Evolutionary conservation across 2,797 vertebrate species (phyloP).

Genomic region (Atherinosoma microstoma): DNA sequence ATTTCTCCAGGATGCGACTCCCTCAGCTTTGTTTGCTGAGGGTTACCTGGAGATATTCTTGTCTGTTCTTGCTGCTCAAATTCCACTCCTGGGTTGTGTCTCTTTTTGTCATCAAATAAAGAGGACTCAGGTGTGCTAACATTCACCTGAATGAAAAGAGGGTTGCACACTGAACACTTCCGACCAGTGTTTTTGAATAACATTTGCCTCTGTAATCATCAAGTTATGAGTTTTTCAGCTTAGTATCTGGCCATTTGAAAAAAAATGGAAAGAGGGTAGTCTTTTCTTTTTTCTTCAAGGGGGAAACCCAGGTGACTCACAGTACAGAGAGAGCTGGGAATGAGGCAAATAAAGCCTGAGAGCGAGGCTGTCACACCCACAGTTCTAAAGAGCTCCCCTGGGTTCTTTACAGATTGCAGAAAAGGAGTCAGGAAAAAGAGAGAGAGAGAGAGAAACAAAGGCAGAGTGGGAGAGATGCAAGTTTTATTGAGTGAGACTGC

Average conservation of each 20-base stretch:
- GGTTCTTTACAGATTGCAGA: slow-evolving; percentile 69
- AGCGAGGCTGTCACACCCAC: slow-evolving; percentile 76
- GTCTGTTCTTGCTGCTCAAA: slow-evolving; percentile 83
- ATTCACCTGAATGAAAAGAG: slow-evolving; percentile 60
- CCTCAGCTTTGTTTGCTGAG: slow-evolving; percentile 67
- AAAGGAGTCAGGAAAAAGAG: slow-evolving; percentile 58
- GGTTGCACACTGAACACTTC: slow-evolving; percentile 58
- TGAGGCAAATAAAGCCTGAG: slow-evolving; percentile 70
- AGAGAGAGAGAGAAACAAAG: slow-evolving; percentile 63
- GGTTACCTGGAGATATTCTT: slow-evolving; percentile 80
- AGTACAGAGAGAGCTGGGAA: slow-evolving; percentile 63
- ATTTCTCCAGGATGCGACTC: slow-evolving; percentile 63
- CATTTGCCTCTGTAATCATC: slow-evolving; percentile 42
- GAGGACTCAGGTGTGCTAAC: slow-evolving; percentile 77
- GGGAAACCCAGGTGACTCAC: slow-evolving; percentile 81
- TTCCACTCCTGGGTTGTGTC: slow-evolving; percentile 80
- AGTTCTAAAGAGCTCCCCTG: slow-evolving; percentile 77
- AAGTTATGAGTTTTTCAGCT: slow-evolving; percentile 34
- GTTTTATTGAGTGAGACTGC: slow-evolving; percentile 85
- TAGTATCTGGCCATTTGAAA: slow-evolving; percentile 48
- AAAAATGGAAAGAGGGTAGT: slow-evolving; percentile 46
- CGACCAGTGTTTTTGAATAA: slow-evolving; percentile 41
- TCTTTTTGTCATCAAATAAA: slow-evolving; percentile 76
- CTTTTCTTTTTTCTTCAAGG: slow-evolving; percentile 38
- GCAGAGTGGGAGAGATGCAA: slow-evolving; percentile 75